Base-by-base conservation (phyloP, 2,113 vertebrate species). In the Rhinolophus sinicus region DNA sequence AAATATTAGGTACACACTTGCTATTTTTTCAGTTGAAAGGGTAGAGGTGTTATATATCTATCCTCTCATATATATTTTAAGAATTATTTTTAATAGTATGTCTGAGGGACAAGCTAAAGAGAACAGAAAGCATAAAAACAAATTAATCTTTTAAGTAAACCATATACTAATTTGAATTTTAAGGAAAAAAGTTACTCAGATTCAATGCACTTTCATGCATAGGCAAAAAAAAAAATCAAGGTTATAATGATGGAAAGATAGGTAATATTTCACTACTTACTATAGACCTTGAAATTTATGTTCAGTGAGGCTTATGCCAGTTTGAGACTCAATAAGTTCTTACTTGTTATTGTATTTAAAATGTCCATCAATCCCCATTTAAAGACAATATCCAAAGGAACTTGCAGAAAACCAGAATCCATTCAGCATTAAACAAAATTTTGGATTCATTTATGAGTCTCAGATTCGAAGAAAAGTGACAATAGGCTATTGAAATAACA, bases 231-330 rank as follows among this genome's bases (percentile, higher is more conserved):
- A 94, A 60, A 64, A 18, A n/a, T 65, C 35, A 70, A 38, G 6
- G 26, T n/a, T 82, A 65, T 84, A 76, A 96, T 94, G 22, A 56
- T 58, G 24, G 67, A 92, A 24, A 90, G 9, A 38, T 1, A 65
- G 38, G 54, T 88, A 50, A 54, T 77, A 95, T 65, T 44, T 9
- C 0, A 50, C 33, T 15, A 62, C 6, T 92, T 94, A 35, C 26
- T 83, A 1, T 70, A 97, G 87, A 95, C 69, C 69, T 97, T 97
- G 62, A 95, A 84, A 65, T 95, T 67, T 44, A 88, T 89, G 18
- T 85, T 85, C 24, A 75, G 16, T 24, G 77, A 76, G 16, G 16
- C 4, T 91, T 12, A 54, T 18, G 22, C 69, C 8, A 92, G 24
- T 56, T 69, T 73, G 35, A 88, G 26, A n/a, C 1, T 64, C 72